Evolutionary conservation across 2,113 vertebrate genomes (phyloP).

Genomic region (Rafetus swinhoei): DNA sequence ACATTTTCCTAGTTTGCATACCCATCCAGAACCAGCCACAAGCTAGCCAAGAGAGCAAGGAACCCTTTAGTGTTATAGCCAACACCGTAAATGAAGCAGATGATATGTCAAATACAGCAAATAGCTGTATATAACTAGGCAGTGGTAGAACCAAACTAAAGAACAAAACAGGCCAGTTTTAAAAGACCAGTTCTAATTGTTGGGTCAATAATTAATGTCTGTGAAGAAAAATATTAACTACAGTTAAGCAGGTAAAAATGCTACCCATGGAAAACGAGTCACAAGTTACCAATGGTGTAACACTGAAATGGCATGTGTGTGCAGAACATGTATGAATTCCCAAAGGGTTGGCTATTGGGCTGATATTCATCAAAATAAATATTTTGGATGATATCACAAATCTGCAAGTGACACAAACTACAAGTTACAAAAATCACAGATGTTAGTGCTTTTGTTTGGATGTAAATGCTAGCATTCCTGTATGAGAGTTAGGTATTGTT

Average conservation of each 20-base stretch:
- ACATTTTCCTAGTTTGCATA: background rate
- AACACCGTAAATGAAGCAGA: background rate
- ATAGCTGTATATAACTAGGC: background rate
- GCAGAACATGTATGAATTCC: background rate
- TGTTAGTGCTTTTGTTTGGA: background rate
- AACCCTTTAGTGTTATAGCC: background rate
- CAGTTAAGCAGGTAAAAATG: background rate
- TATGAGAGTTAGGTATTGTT: background rate
- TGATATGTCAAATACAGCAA: background rate
- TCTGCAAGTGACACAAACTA: background rate
- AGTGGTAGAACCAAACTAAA: background rate
- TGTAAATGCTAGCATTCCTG: background rate
- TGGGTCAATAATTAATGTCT: background rate
- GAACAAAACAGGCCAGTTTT: background rate
- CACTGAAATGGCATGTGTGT: accelerated
- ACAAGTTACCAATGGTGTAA: background rate
- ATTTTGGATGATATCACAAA: constrained; percentile 1
- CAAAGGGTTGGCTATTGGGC: background rate
- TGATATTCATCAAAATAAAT: background rate
- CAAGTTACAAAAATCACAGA: background rate
- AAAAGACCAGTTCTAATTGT: background rate
- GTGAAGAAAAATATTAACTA: background rate
- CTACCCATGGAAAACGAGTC: background rate
- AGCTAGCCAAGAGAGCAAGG: background rate
- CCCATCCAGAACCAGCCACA: background rate